Conservation (phyloP, 2,888 invertebrate genomes). For the Seladonia tumulorum region DNA sequence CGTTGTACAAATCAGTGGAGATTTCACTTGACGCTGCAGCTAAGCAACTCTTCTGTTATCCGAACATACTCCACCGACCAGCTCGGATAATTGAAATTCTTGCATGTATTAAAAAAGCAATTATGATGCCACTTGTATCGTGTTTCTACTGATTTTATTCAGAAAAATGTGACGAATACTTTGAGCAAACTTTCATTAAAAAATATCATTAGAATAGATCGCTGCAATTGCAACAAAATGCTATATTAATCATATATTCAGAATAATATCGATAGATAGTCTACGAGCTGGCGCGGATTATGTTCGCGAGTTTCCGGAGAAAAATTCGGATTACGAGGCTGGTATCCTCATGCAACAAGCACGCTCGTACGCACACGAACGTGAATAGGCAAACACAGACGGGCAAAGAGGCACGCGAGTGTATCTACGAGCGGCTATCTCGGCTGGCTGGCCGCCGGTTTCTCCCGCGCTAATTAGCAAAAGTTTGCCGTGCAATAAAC, state of each 20-base stretch:
- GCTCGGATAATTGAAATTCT: not conserved
- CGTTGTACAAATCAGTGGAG: too few species aligned
- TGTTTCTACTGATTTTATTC: too few species aligned
- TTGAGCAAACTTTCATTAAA: not conserved
- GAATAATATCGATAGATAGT: not conserved
- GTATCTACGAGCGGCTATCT: slow-evolving; percentile 69
- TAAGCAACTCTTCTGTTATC: too few species aligned
- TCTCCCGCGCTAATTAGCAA: slow-evolving; percentile 83
- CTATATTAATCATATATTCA: not conserved
- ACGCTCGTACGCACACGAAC: not conserved
- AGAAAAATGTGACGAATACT: not conserved
- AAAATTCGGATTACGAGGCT: slow-evolving; percentile 6
- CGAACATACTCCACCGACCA: too few species aligned
- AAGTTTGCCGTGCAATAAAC: slow-evolving; percentile 83
- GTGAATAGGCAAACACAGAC: not conserved
- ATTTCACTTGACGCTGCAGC: too few species aligned
- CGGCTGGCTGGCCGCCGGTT: slow-evolving; percentile 82
- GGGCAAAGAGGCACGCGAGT: slow-evolving; percentile 7
- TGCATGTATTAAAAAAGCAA: too few species aligned
- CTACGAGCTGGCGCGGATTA: not conserved
- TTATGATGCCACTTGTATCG: too few species aligned
- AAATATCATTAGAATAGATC: too few species aligned
- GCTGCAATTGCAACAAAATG: too few species aligned
- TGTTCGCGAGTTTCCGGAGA: not conserved
- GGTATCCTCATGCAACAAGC: not conserved